Percentiles rank a stretch among this genome's conserved stretches.
phyloP scores from a whole-genome alignment of 53 echinoderm and acorn worm species.

The Antedon mediterranea region DNA sequence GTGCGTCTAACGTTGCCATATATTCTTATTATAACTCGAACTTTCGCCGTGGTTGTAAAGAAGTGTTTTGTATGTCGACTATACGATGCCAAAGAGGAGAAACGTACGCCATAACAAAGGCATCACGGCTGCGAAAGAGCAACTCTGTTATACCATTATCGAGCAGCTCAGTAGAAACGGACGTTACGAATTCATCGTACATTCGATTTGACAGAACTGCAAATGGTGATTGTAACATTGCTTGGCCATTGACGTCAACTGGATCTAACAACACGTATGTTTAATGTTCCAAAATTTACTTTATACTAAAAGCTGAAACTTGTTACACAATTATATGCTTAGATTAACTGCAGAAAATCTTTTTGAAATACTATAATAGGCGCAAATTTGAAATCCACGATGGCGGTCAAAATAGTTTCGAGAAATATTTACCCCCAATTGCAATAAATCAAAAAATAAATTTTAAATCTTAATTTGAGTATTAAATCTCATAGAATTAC shows the following conservation, averaged over 20 bases:
- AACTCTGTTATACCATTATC: slow-evolving; percentile 64
- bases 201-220: slow-evolving; percentile 70
- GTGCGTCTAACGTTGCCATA: slow-evolving; percentile 76
- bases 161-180: slow-evolving; percentile 9
- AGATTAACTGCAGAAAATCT: too few species aligned
- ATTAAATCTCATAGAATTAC: too few species aligned
- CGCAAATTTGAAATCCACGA: too few species aligned
- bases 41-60: slow-evolving; percentile 92
- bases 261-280: background rate
- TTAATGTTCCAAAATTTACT: too few species aligned
- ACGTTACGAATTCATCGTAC: slow-evolving; percentile 44
- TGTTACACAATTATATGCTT: too few species aligned
- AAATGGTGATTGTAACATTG: slow-evolving; percentile 86
- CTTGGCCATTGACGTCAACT: slow-evolving; percentile 66
- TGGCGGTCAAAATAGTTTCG: too few species aligned
- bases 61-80: slow-evolving; percentile 77
- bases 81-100: slow-evolving; percentile 82
- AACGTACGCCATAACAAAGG: slow-evolving; percentile 79
- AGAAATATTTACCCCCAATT: too few species aligned
- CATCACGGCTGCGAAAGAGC: slow-evolving; percentile 54
- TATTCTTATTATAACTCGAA: slow-evolving; percentile 83
- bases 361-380: too few species aligned
- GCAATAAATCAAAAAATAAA: too few species aligned
- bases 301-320: too few species aligned
- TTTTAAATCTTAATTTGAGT: too few species aligned